phyloP scores from a whole-genome alignment of 2,113 vertebrate genomes.

The Damaliscus lunatus region DNA sequence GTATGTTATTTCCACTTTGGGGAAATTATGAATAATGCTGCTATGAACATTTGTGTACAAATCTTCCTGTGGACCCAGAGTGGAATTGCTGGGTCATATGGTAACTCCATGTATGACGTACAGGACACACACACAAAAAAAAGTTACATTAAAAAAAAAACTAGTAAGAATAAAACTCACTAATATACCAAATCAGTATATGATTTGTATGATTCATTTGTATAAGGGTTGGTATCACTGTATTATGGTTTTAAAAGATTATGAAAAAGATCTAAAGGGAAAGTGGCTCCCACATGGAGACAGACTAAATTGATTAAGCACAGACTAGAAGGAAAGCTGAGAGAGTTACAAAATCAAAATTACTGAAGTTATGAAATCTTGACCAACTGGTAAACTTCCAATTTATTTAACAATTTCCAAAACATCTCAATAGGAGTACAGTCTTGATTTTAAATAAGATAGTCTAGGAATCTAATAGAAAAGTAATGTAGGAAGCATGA shows the following conservation, averaged over 20 bases:
- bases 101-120: not conserved
- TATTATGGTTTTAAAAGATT: not conserved
- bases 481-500: not conserved
- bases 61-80: not conserved
- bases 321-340: not conserved
- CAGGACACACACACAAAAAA: not conserved
- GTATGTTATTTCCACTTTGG: not conserved
- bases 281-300: not conserved
- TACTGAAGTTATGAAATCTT: not conserved
- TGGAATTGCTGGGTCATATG: not conserved
- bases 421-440: not conserved
- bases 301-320: not conserved
- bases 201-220: not conserved
- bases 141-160: not conserved
- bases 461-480: not conserved
- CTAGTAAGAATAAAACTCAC: not conserved
- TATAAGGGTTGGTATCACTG: not conserved
- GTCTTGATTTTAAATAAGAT: not conserved
- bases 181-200: not conserved
- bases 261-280: not conserved
- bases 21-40: not conserved
- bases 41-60: not conserved
- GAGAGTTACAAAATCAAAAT: conserved; percentile 25
- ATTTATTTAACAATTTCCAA: not conserved
- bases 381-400: not conserved